These are phyloP conservation scores for Arion vulgaris DNA, from an alignment of 1,140 invertebrate genomes.

Conservation along the genomic window DNA sequence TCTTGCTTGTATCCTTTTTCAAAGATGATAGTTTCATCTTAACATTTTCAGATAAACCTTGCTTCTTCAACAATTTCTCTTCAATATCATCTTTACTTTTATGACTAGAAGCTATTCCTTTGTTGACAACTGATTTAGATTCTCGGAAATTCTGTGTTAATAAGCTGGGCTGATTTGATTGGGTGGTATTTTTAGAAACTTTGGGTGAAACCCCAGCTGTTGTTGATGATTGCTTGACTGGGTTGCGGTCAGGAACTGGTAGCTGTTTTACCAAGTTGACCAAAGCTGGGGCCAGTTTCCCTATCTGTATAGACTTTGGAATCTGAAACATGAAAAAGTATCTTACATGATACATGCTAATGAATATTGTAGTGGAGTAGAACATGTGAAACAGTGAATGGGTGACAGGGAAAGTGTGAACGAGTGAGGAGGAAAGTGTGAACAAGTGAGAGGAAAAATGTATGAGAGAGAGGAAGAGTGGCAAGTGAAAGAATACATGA, in stretches of 20 bases:
- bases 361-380: too few species aligned
- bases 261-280: not conserved
- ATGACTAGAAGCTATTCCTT: not conserved
- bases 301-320: not conserved
- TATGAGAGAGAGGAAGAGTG: too few species aligned
- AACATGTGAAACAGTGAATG: too few species aligned
- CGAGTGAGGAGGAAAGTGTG: too few species aligned
- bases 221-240: slow-evolving; percentile 2
- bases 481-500: too few species aligned
- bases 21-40: too few species aligned
- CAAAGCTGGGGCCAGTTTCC: slow-evolving; percentile 12
- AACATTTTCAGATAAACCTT: too few species aligned
- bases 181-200: not conserved
- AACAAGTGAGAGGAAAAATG: too few species aligned
- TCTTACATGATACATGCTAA: too few species aligned
- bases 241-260: not conserved
- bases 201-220: not conserved
- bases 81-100: not conserved
- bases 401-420: too few species aligned
- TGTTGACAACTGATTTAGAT: not conserved
- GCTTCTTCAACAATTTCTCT: too few species aligned
- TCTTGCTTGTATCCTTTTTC: too few species aligned
- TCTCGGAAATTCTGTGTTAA: not conserved
- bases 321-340: not conserved
- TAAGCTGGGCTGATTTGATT: not conserved